Evolutionary conservation across 2,888 invertebrate species (phyloP), one percentile per base, ranked within the genome.

Genomic region (Drosophila koepferae): DNA sequence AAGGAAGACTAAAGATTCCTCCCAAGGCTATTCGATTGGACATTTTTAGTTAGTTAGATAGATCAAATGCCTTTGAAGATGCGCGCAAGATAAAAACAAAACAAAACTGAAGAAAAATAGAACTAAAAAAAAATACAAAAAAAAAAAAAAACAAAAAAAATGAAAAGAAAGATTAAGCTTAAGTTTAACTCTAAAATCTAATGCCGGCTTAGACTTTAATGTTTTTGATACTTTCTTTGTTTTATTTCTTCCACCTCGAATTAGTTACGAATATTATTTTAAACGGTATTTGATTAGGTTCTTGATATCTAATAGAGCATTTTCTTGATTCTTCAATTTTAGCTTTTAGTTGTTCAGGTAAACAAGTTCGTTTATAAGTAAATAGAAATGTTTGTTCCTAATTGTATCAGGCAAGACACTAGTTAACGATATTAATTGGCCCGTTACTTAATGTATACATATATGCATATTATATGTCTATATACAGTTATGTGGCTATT

Each of bases 1-100:
- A 91, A 86, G 76, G 87, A 90, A 66, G 86, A 91, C 76, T 91
- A 86, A 85, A 76, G 74, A 83, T 72, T 80, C 80, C 63, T 76
- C 48, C 69, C 69, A 89, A 80, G 89, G 89, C 89, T 85, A 86
- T 83, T 81, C 81, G 74, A 89, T 86, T 89, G 89, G 79, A 82
- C 62, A 66, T 80, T 78, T 73, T 76, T 88, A 88, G 81, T 81
- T 89, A 90, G 86, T 80, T 88, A 90, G 81, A 72, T 90, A 90
- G 83, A 85, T 79, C 75, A 91, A 90, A 90, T 91, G 91, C 89
- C 89, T 88, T 85, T 76, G 82, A 89, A 85, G 86, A 90, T 86
- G 91, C 89, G 86, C 76, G 77, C 74, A 80, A 74, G 74, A 71
- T 70, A 60, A 51, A 56, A 56, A 54, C 62, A 28, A 51, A 61